phyloP scores from a whole-genome alignment of 2,113 vertebrate species.

The Hystrix cristata region DNA sequence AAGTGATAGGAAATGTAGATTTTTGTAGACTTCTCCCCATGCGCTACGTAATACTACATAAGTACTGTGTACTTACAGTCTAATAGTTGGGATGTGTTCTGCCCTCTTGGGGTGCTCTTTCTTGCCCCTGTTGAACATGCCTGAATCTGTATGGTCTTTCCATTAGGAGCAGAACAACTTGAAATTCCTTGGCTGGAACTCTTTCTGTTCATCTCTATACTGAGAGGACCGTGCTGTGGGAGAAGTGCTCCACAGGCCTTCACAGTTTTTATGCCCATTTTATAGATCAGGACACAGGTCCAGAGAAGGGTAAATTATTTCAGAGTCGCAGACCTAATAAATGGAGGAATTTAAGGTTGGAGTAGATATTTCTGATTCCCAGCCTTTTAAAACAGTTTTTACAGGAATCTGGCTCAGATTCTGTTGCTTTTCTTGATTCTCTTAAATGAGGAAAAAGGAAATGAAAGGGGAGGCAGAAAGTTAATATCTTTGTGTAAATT shows the following conservation, averaged over 20 bases:
- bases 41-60: neutral
- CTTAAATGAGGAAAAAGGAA: conserved; percentile 14
- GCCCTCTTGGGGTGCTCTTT: neutral
- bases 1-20: neutral
- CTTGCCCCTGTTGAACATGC: neutral
- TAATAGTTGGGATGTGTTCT: neutral
- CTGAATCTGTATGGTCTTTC: neutral
- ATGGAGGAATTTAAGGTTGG: neutral
- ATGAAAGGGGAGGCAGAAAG: neutral
- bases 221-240: neutral
- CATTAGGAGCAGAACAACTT: neutral
- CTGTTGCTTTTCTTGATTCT: conserved; percentile 1
- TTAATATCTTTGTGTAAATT: conserved; percentile 2
- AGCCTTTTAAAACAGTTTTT: conserved; percentile 34
- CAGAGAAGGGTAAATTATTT: conserved; percentile 21
- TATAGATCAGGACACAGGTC: neutral
- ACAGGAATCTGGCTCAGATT: neutral
- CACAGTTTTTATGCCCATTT: neutral
- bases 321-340: neutral
- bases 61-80: neutral
- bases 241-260: neutral
- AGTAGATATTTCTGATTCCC: neutral
- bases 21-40: neutral
- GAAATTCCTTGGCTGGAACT: neutral
- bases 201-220: neutral